Evolutionary conservation across 2,888 invertebrate species (phyloP).

Genomic region (Parapristionchus giblindavisi): DNA sequence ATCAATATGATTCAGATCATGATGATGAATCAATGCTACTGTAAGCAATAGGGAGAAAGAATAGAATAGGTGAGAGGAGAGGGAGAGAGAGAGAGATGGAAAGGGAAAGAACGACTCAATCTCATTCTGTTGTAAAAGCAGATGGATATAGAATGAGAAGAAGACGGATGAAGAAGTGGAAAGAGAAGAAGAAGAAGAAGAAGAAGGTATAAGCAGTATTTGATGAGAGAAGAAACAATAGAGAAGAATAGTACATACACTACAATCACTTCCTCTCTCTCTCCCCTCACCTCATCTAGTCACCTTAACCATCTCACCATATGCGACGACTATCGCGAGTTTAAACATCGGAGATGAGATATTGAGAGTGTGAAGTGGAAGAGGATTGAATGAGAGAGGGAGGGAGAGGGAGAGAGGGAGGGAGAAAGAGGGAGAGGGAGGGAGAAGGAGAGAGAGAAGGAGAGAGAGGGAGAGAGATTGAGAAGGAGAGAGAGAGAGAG

Average conservation of each 20-base stretch:
- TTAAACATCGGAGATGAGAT: too few species aligned
- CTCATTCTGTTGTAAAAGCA: constrained; percentile 8
- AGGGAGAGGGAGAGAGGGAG: constrained; percentile 4
- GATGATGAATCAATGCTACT: too few species aligned
- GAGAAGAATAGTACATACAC: neutral
- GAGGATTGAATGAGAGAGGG: neutral
- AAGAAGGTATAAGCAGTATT: too few species aligned
- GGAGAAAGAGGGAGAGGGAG: neutral
- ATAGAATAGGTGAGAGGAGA: neutral
- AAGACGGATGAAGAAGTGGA: too few species aligned
- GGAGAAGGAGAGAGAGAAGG: neutral
- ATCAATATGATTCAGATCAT: too few species aligned
- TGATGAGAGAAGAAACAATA: neutral
- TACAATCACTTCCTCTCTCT: too few species aligned
- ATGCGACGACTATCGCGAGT: too few species aligned
- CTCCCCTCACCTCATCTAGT: too few species aligned
- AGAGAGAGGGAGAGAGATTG: neutral
- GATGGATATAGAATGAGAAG: constrained; percentile 8
- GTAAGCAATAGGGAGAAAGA: too few species aligned
- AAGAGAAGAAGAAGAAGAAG: too few species aligned
- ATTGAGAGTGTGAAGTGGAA: neutral
- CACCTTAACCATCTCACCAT: too few species aligned
- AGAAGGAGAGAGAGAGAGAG: neutral
- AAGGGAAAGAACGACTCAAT: neutral
- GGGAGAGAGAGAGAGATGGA: neutral